These are phyloP conservation scores for Meliscaeva auricollis DNA, from an alignment of 2,888 invertebrate species.

Conservation along the genomic window DNA sequence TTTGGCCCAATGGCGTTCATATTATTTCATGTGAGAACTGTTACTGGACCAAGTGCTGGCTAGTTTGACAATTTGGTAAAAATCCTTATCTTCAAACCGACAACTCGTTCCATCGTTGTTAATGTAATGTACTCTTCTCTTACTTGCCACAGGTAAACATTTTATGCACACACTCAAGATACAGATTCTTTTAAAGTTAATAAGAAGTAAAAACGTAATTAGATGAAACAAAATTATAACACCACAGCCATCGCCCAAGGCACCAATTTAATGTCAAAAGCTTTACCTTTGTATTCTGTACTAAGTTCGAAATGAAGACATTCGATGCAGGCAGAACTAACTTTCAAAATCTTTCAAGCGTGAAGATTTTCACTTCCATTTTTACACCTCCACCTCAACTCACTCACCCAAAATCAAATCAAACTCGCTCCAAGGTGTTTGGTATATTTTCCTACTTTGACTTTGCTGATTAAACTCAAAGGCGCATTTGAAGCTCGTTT, in stretches of 20 bases:
- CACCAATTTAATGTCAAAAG: slow-evolving; percentile 57
- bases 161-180: too few relatives aligned
- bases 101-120: too few relatives aligned
- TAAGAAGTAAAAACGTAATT: slow-evolving; percentile 9
- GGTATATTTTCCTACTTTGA: not conserved
- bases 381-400: slow-evolving; percentile 46
- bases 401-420: not conserved
- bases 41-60: too few relatives aligned
- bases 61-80: too few relatives aligned
- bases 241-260: slow-evolving; percentile 38
- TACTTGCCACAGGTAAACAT: too few relatives aligned
- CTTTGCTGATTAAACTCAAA: slow-evolving; percentile 4
- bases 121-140: too few relatives aligned
- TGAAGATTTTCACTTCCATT: slow-evolving; percentile 67
- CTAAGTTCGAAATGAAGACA: slow-evolving; percentile 9
- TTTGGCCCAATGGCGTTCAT: too few relatives aligned
- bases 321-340: slow-evolving; percentile 24
- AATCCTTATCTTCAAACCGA: too few relatives aligned
- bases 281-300: not conserved
- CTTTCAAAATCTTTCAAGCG: slow-evolving; percentile 60
- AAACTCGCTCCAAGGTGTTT: not conserved
- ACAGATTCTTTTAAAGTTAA: not conserved
- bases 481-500: slow-evolving; percentile 12
- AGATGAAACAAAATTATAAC: slow-evolving; percentile 21
- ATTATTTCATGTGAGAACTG: too few relatives aligned